Percentiles rank a stretch among this genome's conserved stretches.
Evolutionary conservation across 2,888 invertebrate genomes (phyloP).

Genomic region (Drosophila peninsularis): DNA sequence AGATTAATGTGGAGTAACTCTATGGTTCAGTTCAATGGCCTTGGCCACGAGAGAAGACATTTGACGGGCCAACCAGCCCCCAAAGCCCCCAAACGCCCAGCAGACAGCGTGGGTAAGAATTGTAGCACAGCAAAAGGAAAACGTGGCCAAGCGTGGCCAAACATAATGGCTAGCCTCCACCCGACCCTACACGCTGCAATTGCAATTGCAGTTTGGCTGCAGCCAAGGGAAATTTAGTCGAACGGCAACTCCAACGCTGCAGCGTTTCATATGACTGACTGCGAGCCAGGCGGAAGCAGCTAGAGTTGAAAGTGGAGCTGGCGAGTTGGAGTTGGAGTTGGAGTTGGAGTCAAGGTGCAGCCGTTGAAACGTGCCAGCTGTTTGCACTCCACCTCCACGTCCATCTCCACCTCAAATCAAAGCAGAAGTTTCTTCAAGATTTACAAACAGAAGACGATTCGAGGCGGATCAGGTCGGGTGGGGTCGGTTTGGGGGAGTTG

Average conservation of each 20-base stretch:
- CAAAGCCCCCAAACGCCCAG: conserved; percentile 13
- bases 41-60: conserved; percentile 53
- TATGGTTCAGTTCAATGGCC: conserved; percentile 67
- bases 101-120: conserved; percentile 65
- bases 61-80: conserved; percentile 38
- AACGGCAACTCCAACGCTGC: conserved; percentile 41
- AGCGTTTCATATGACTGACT: conserved; percentile 51
- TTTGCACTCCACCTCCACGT: conserved; percentile 2
- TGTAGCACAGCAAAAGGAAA: conserved; percentile 15
- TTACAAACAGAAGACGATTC: neutral
- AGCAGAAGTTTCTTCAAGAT: conserved; percentile 12
- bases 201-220: conserved; percentile 46
- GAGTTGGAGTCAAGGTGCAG: conserved; percentile 48
- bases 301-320: conserved; percentile 18
- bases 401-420: neutral
- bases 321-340: neutral
- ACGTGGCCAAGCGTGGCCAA: conserved; percentile 70
- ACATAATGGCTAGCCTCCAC: conserved; percentile 46
- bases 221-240: conserved; percentile 50
- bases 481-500: neutral
- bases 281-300: conserved; percentile 50
- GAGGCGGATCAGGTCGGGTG: too few species aligned
- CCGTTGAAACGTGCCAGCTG: conserved; percentile 48
- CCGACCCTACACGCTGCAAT: conserved; percentile 13
- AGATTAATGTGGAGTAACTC: conserved; percentile 57